A percentile compares a stretch with the other conserved stretches of the same genome.
Evolutionary conservation across 1,140 invertebrate species (phyloP).

Genomic region (Microplitis mediator): DNA sequence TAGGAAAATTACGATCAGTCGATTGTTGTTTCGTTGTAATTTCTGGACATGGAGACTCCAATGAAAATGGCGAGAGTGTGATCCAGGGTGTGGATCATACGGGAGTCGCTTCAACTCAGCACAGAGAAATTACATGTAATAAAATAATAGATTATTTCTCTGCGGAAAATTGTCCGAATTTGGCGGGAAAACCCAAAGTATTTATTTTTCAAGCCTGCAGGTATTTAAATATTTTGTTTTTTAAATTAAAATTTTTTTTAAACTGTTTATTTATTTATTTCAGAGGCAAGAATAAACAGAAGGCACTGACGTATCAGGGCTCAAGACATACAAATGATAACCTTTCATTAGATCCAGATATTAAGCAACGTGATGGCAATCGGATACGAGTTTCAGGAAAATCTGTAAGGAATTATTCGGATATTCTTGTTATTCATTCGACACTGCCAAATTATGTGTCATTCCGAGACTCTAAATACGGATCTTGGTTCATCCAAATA

Average conservation of each 20-base stretch:
- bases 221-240: slow-evolving; percentile 46
- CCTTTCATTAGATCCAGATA: too few relatives aligned
- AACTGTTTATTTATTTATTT: too few relatives aligned
- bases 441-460: slow-evolving; percentile 71
- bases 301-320: too few relatives aligned
- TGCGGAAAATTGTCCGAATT: slow-evolving; percentile 63
- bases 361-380: neutral
- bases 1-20: slow-evolving; percentile 47
- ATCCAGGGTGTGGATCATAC: slow-evolving; percentile 37
- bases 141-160: slow-evolving; percentile 69
- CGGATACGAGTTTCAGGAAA: neutral
- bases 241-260: too few relatives aligned
- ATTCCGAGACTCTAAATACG: slow-evolving; percentile 67
- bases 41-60: slow-evolving; percentile 64
- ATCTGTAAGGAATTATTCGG: slow-evolving; percentile 61
- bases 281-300: too few relatives aligned
- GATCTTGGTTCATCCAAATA: slow-evolving; percentile 79
- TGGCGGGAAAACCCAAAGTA: slow-evolving; percentile 76
- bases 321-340: neutral
- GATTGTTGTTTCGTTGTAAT: slow-evolving; percentile 67
- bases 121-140: slow-evolving; percentile 42
- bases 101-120: neutral
- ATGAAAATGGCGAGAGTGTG: slow-evolving; percentile 44
- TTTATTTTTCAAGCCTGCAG: slow-evolving; percentile 81
- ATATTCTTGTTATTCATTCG: slow-evolving; percentile 72